Conservation (phyloP, 2,113 vertebrate species). For the Petrocephalus zakoni region DNA sequence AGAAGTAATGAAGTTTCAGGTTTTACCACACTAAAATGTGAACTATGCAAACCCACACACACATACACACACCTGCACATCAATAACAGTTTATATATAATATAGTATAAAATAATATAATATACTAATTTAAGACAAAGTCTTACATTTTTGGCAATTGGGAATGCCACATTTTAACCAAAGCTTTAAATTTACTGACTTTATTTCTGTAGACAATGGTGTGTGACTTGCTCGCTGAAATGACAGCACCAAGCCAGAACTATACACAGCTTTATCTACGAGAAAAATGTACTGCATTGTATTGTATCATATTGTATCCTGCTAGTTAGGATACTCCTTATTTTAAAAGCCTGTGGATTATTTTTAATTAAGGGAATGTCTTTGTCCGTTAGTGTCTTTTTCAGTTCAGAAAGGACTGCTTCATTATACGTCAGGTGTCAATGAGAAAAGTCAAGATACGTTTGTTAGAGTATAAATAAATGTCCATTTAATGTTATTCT, state of each 20-base stretch:
- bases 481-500: slow-evolving; percentile 74
- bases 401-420: slow-evolving; percentile 26
- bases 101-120: background rate
- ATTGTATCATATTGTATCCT: background rate
- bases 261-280: background rate
- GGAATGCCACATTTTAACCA: background rate
- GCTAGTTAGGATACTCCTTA: background rate
- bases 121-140: background rate
- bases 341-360: background rate
- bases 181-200: background rate
- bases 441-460: slow-evolving; percentile 51
- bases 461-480: slow-evolving; percentile 57
- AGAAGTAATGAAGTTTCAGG: too few relatives aligned
- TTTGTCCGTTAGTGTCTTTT: background rate
- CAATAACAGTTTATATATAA: background rate
- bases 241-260: background rate
- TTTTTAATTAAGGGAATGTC: slow-evolving; percentile 5
- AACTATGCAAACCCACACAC: background rate
- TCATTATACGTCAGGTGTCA: slow-evolving; percentile 46
- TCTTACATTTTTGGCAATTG: background rate
- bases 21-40: too few relatives aligned
- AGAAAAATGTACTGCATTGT: background rate
- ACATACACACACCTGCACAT: background rate
- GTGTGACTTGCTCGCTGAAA: background rate
- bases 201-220: background rate